phyloP scores from a whole-genome alignment of 2,113 vertebrate genomes.

The Symphodus melops region DNA sequence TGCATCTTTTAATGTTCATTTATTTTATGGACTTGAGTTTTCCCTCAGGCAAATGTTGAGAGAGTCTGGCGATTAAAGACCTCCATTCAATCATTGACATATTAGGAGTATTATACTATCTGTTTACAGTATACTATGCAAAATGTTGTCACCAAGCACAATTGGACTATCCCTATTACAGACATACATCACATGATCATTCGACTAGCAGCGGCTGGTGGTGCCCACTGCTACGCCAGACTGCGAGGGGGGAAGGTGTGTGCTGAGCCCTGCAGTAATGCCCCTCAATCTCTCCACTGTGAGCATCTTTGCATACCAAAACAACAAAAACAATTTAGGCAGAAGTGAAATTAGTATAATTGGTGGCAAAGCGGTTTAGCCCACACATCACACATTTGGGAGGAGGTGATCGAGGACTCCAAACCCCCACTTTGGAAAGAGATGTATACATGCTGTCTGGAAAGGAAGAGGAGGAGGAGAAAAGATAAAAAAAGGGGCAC shows the following conservation, averaged over 20 bases:
- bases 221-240: conserved; percentile 51
- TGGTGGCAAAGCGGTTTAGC: conserved; percentile 82
- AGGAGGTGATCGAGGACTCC: conserved; percentile 69
- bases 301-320: conserved; percentile 69
- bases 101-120: conserved; percentile 7
- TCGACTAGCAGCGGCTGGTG: conserved; percentile 21
- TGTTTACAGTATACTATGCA: conserved; percentile 16
- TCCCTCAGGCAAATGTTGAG: conserved; percentile 43
- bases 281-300: conserved; percentile 61
- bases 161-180: background rate
- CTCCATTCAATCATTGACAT: conserved; percentile 50
- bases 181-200: conserved; percentile 4
- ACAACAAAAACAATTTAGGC: conserved; percentile 76
- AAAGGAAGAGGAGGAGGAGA: conserved; percentile 33
- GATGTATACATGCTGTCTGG: conserved; percentile 31
- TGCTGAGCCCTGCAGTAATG: conserved; percentile 62
- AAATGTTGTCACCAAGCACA: conserved; percentile 20
- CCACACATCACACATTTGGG: conserved; percentile 73
- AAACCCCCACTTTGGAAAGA: conserved; percentile 59
- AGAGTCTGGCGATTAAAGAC: conserved; percentile 53
- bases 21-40: conserved; percentile 53
- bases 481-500: conserved; percentile 33
- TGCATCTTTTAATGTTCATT: conserved; percentile 48
- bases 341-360: conserved; percentile 79
- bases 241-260: conserved; percentile 43